These are phyloP conservation scores for Polia nebulosa DNA, from an alignment of 2,888 invertebrate genomes.

Conservation along the genomic window DNA sequence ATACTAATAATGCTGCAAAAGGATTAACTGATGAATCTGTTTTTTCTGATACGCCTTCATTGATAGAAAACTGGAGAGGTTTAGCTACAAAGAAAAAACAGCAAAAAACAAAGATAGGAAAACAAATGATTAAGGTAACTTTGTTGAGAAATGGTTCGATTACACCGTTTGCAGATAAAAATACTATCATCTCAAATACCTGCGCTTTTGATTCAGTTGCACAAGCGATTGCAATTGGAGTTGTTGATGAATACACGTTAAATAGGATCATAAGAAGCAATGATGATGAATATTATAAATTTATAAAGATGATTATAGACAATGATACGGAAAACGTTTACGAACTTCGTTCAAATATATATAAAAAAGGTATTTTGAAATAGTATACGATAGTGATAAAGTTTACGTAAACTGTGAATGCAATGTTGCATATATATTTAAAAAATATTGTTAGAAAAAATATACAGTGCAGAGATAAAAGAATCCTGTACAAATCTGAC, in stretches of 20 bases:
- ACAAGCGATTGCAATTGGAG: neutral
- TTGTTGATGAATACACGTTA: neutral
- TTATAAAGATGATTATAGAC: neutral
- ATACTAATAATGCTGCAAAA: neutral
- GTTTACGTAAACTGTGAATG: conserved; percentile 2
- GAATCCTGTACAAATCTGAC: no score
- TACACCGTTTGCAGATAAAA: no score
- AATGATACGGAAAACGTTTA: neutral
- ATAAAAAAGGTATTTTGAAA: neutral
- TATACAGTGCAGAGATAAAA: no score
- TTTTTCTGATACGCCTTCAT: no score
- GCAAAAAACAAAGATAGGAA: no score
- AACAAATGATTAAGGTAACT: no score
- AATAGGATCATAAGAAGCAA: neutral
- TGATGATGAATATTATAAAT: neutral
- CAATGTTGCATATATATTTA: neutral
- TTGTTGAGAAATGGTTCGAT: no score
- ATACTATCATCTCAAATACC: neutral
- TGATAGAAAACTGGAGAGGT: no score
- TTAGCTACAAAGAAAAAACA: no score
- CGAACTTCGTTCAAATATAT: neutral
- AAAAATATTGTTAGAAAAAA: no score
- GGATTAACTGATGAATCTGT: no score
- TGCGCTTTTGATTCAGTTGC: neutral
- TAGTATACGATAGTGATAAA: neutral